phyloP scores from a whole-genome alignment of 2,888 invertebrate species.

The Ormyrus pomaceus region DNA sequence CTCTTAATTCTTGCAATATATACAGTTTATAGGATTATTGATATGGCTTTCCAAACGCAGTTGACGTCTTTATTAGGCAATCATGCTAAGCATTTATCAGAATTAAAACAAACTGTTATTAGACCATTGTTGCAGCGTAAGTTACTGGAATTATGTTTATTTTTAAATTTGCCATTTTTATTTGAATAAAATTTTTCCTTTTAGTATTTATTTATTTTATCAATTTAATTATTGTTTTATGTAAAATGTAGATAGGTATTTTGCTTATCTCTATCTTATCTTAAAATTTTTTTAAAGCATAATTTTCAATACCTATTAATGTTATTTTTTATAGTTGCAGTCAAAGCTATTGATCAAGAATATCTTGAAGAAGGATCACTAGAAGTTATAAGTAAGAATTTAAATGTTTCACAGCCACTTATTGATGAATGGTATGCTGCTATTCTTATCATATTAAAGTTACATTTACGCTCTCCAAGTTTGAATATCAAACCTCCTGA shows the following conservation, averaged over 20 bases:
- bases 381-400: conserved; percentile 70
- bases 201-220: conserved; percentile 2
- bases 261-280: not conserved
- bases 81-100: conserved; percentile 67
- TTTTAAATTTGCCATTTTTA: too few species aligned
- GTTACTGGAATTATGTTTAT: conserved; percentile 44
- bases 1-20: too few species aligned
- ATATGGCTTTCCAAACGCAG: conserved; percentile 65
- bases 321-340: conserved; percentile 65
- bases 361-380: conserved; percentile 71
- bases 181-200: not conserved
- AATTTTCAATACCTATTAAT: not conserved
- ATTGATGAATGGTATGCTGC: conserved; percentile 78
- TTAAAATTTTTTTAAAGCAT: not conserved
- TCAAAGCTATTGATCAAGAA: conserved; percentile 71
- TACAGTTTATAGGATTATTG: not conserved
- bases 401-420: conserved; percentile 71
- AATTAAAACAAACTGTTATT: conserved; percentile 68
- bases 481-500: conserved; percentile 76
- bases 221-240: conserved; percentile 15
- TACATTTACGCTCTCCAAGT: conserved; percentile 75
- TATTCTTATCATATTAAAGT: conserved; percentile 76
- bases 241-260: not conserved
- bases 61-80: conserved; percentile 64
- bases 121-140: conserved; percentile 72